A percentile compares a stretch with the other conserved stretches of the same genome.
phyloP scores from a whole-genome alignment of 2,797 vertebrate genomes.

The Mastacembelus armatus region DNA sequence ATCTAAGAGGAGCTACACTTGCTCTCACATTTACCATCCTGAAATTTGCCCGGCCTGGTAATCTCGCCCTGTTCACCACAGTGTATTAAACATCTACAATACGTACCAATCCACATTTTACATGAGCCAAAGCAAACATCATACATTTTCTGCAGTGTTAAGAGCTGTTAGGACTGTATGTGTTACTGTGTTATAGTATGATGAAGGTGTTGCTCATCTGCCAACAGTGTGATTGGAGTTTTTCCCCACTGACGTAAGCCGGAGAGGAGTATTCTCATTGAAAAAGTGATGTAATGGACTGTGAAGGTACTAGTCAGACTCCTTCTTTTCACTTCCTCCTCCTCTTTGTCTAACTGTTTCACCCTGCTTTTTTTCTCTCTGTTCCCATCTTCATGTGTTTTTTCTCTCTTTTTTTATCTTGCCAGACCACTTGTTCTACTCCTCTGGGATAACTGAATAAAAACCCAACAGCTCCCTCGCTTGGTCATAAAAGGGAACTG shows the following conservation, averaged over 20 bases:
- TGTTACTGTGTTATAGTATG: slow-evolving; percentile 63
- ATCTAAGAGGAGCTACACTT: slow-evolving; percentile 55
- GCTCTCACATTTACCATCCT: slow-evolving; percentile 48
- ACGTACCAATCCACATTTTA: slow-evolving; percentile 11
- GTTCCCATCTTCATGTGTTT: slow-evolving; percentile 46
- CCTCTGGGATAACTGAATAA: slow-evolving; percentile 70
- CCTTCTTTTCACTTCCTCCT: slow-evolving; percentile 59
- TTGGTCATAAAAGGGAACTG: slow-evolving; percentile 49
- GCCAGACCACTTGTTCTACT: slow-evolving; percentile 64
- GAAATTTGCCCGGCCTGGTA: slow-evolving; percentile 12
- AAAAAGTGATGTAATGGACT: slow-evolving; percentile 79
- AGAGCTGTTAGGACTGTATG: slow-evolving; percentile 37
- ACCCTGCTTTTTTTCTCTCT: slow-evolving; percentile 30
- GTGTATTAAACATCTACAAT: not conserved
- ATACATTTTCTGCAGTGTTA: slow-evolving; percentile 24
- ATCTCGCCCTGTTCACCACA: not conserved
- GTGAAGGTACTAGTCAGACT: slow-evolving; percentile 74
- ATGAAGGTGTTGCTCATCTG: slow-evolving; percentile 70
- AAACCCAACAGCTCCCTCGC: slow-evolving; percentile 79
- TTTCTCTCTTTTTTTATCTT: slow-evolving; percentile 50
- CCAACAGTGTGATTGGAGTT: slow-evolving; percentile 68
- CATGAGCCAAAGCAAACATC: slow-evolving; percentile 22
- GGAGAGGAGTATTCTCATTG: slow-evolving; percentile 69
- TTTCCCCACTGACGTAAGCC: slow-evolving; percentile 76
- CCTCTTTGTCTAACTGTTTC: slow-evolving; percentile 51